A percentile compares a stretch with the other conserved stretches of the same genome.
Conservation (phyloP, 2,888 invertebrate genomes). For the Leptinotarsa juncta region DNA sequence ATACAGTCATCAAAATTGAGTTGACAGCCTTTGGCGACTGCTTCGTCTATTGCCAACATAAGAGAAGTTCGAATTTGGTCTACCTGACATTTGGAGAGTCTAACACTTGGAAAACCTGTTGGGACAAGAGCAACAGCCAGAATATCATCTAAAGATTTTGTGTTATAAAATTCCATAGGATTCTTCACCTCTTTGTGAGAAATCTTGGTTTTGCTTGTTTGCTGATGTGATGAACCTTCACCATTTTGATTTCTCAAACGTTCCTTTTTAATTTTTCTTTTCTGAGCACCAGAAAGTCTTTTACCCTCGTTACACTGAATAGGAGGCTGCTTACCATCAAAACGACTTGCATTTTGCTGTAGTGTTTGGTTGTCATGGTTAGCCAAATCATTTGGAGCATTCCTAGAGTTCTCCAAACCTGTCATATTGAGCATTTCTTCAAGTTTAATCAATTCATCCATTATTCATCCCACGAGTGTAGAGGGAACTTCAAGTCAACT, state of each 20-base stretch:
- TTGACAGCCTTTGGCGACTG: slow-evolving; percentile 1
- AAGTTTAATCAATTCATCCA: slow-evolving; percentile 22
- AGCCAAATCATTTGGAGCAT: neutral
- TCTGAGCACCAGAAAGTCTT: slow-evolving; percentile 30
- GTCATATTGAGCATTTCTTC: neutral
- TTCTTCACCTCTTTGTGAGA: neutral
- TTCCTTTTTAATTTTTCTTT: slow-evolving; percentile 27
- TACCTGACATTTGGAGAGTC: slow-evolving; percentile 11
- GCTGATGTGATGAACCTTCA: neutral
- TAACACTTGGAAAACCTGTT: slow-evolving; percentile 20
- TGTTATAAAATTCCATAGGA: neutral
- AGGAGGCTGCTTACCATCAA: neutral
- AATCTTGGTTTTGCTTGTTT: neutral
- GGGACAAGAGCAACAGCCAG: slow-evolving; percentile 17
- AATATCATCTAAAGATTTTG: neutral
- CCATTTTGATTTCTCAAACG: slow-evolving; percentile 4
- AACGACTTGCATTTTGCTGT: neutral
- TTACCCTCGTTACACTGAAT: neutral
- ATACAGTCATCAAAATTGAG: neutral
- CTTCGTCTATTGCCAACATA: neutral
- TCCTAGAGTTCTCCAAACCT: neutral
- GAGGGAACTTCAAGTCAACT: slow-evolving; percentile 24
- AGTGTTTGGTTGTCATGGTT: neutral
- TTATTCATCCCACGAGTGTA: slow-evolving; percentile 26
- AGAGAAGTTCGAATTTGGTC: slow-evolving; percentile 15